Percentiles rank a stretch among this genome's conserved stretches.
Evolutionary conservation across 2,888 invertebrate genomes (phyloP).

Genomic region (Gryllus longicercus): DNA sequence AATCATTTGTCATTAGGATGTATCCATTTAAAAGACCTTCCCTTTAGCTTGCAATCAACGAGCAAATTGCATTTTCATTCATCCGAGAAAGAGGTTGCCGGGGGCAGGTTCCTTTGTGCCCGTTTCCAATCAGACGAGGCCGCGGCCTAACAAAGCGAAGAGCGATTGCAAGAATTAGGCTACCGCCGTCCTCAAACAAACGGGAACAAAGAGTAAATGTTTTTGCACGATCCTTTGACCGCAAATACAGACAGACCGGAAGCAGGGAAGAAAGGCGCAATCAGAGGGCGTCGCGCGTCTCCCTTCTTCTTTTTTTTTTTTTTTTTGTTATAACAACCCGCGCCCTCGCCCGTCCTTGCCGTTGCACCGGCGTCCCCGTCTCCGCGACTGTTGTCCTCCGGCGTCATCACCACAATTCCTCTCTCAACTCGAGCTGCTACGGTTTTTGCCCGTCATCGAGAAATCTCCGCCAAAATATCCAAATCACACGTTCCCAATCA

Average conservation of each 20-base stretch:
- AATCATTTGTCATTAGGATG: slow-evolving; percentile 17
- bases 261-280: not conserved
- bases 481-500: too few species aligned
- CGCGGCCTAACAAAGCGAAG: not conserved
- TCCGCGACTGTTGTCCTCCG: too few species aligned
- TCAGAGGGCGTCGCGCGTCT: not conserved
- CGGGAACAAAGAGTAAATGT: slow-evolving; percentile 17
- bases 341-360: too few species aligned
- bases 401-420: too few species aligned
- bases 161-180: slow-evolving; percentile 17
- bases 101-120: slow-evolving; percentile 9
- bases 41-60: slow-evolving; percentile 6
- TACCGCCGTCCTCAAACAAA: slow-evolving; percentile 7
- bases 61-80: slow-evolving; percentile 17
- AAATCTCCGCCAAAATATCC: too few species aligned
- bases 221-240: slow-evolving; percentile 17
- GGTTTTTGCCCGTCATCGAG: too few species aligned
- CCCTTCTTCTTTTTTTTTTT: not conserved
- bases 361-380: too few species aligned
- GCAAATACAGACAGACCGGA: slow-evolving; percentile 10
- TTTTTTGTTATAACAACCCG: not conserved
- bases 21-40: slow-evolving; percentile 8
- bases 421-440: too few species aligned
- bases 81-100: not conserved
- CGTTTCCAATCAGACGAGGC: slow-evolving; percentile 6